These are phyloP conservation scores for Lepidurus apus DNA, from an alignment of 1,140 invertebrate species.

Conservation along the genomic window DNA sequence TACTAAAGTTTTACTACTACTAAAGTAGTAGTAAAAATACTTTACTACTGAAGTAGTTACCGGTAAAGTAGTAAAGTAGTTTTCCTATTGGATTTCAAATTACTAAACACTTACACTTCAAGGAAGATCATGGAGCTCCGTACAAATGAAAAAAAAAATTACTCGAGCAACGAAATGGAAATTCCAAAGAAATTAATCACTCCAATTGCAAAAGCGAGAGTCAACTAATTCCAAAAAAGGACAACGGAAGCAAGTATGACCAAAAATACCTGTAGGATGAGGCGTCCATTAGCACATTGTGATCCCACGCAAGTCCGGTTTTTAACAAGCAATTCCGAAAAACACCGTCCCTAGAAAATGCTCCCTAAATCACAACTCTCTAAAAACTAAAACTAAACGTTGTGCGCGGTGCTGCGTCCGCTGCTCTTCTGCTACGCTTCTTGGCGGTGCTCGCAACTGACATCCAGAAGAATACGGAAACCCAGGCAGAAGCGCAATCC, in stretches of 20 bases:
- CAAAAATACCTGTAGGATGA: neutral
- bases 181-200: no score
- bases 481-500: neutral
- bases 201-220: no score
- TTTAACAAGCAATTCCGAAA: neutral
- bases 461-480: neutral
- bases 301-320: neutral
- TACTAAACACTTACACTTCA: no score
- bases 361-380: neutral
- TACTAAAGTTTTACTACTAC: no score
- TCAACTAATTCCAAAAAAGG: no score
- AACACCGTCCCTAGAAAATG: neutral
- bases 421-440: neutral
- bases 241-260: neutral
- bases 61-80: no score
- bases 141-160: no score
- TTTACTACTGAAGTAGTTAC: no score
- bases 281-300: constrained; percentile 8
- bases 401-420: neutral
- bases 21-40: no score
- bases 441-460: neutral
- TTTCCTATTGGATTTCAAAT: no score
- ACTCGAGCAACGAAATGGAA: no score
- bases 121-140: no score
- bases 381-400: neutral